phyloP scores from a whole-genome alignment of 2,888 invertebrate genomes.

The Ceratothoa steindachneri region DNA sequence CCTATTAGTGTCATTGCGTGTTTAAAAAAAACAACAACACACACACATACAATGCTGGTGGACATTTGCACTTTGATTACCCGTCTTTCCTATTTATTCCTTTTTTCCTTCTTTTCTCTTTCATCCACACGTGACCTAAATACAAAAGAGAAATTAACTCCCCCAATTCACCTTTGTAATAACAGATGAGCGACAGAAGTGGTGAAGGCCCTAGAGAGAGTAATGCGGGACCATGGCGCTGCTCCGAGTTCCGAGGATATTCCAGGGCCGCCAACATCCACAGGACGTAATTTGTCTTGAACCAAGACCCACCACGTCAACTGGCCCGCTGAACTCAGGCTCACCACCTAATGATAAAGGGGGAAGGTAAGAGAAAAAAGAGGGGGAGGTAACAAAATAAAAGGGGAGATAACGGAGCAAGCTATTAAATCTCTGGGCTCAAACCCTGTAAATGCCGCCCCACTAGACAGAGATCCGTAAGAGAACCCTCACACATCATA shows the following conservation, averaged over 20 bases:
- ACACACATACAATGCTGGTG: too few species aligned
- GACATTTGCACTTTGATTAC: too few species aligned
- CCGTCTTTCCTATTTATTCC: too few species aligned
- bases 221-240: slow-evolving; percentile 41
- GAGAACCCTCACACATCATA: too few species aligned
- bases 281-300: background rate
- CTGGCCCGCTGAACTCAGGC: background rate
- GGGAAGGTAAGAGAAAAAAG: background rate
- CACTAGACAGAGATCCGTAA: too few species aligned
- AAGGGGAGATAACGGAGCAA: background rate
- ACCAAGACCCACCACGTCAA: slow-evolving; percentile 6
- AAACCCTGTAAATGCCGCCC: too few species aligned
- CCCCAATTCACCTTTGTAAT: slow-evolving; percentile 4
- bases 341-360: background rate
- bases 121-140: too few species aligned
- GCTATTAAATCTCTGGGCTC: too few species aligned
- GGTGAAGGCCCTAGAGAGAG: slow-evolving; percentile 30
- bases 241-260: slow-evolving; percentile 37
- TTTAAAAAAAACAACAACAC: too few species aligned
- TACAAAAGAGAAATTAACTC: too few species aligned
- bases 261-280: background rate
- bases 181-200: slow-evolving; percentile 22
- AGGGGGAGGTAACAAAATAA: background rate
- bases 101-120: too few species aligned
- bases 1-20: too few species aligned